Evolutionary conservation across 2,888 invertebrate genomes (phyloP), one percentile per base, ranked within the genome.

Genomic region (Aporophyla lueneburgensis): DNA sequence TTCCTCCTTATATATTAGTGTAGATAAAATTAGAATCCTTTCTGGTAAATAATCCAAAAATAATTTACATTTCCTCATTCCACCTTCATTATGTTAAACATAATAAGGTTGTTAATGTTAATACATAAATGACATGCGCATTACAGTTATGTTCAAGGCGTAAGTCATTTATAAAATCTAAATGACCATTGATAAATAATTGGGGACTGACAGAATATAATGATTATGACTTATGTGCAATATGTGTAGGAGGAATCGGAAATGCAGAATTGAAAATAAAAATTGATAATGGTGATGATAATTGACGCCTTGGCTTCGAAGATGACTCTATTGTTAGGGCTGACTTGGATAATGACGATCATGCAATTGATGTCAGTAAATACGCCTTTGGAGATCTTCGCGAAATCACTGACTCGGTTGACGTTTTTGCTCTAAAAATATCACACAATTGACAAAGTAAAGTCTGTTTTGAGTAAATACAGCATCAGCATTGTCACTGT

Each of bases 81-180:
- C 21, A 59, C 21, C 16, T 58, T 12, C 12, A 71, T 68, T 70
- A 76, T 54, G 14, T 71, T 46, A 46, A 65, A 61, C n/a, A 70
- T 71, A 71, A 85, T 73, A 21, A 83, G 24, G 66, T 59, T 71
- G 59, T 56, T 73, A 85, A 59, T 72, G 56, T 72, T 62, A 56
- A 75, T 67, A 70, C 71, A 61, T 71, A 74, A 78, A 81, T 78
- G 67, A 82, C 68, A 72, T 46, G 75, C 63, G 51, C 69, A 76
- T 87, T 86, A 80, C 27, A 77, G 33, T 72, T 80, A 71, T 51
- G 12, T 68, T 83, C 84, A 86, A 86, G 86, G 88, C 43, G 49
- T 51, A 46, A 59, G 69, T 71, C 53, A 61, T 73, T 78, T 80
- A 63, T n/a, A 56, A n/a, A 24, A 62, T 73, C 40, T 53, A 67